phyloP scores from a whole-genome alignment of 2,888 invertebrate genomes.

The Vanessa cardui region DNA sequence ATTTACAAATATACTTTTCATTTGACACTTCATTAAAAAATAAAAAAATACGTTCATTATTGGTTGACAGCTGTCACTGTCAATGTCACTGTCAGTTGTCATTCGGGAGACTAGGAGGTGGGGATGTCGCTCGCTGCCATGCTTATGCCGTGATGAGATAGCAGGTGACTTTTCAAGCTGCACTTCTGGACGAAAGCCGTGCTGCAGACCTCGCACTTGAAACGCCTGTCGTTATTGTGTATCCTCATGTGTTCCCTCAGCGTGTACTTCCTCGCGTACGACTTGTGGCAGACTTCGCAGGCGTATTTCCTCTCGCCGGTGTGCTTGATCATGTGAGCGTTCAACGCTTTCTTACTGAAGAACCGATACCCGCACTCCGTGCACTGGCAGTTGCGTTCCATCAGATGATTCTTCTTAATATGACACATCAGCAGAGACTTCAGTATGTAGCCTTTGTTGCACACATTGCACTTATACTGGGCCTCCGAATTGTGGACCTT shows the following conservation, averaged over 20 bases:
- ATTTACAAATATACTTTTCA: constrained; percentile 14
- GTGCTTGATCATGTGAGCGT: constrained; percentile 78
- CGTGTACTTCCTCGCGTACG: constrained; percentile 69
- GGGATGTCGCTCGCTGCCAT: constrained; percentile 63
- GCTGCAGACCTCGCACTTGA: constrained; percentile 63
- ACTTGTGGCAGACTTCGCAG: constrained; percentile 69
- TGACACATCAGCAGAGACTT: constrained; percentile 70
- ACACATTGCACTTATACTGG: constrained; percentile 72
- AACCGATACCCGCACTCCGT: constrained; percentile 77
- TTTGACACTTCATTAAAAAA: neutral
- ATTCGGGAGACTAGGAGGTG: constrained; percentile 7
- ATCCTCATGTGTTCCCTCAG: constrained; percentile 69
- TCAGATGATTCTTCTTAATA: constrained; percentile 74
- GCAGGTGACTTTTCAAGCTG: constrained; percentile 67
- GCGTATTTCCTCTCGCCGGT: constrained; percentile 69
- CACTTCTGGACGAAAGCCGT: constrained; percentile 71
- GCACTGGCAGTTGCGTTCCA: constrained; percentile 75
- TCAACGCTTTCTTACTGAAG: constrained; percentile 79
- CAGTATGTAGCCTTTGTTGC: constrained; percentile 60
- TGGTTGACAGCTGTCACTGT: too few species aligned
- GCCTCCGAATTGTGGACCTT: constrained; percentile 72
- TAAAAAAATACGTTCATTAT: too few species aligned
- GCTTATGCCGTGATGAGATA: constrained; percentile 70
- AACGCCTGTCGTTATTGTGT: constrained; percentile 69
- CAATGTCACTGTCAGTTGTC: too few species aligned